phyloP scores from a whole-genome alignment of 1,140 invertebrate species.

The Holcopasites calliopsidis region DNA sequence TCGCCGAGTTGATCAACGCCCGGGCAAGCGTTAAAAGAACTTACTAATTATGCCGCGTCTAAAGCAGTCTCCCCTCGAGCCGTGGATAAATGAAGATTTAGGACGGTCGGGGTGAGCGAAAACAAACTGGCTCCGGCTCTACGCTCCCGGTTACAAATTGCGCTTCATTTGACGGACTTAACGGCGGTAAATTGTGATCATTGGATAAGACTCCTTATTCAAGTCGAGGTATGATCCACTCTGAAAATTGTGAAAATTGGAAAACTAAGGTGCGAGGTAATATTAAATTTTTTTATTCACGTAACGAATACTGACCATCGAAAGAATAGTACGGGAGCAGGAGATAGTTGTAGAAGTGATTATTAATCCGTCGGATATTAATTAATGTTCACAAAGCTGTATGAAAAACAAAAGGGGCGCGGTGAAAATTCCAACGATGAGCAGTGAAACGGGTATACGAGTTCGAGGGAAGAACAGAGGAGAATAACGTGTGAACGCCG shows the following conservation, averaged over 20 bases:
- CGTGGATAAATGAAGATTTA: conserved; percentile 36
- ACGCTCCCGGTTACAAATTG: neutral
- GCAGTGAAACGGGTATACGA: neutral
- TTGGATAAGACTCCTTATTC: neutral
- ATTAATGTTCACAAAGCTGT: too few relatives aligned
- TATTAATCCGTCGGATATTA: too few relatives aligned
- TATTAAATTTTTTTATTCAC: too few relatives aligned
- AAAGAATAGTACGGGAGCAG: too few relatives aligned
- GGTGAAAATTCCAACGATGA: neutral
- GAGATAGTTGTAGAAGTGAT: too few relatives aligned
- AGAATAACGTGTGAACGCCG: neutral
- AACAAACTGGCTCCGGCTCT: conserved; percentile 7
- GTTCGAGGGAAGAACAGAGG: neutral
- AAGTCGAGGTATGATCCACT: neutral
- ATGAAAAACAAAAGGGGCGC: too few relatives aligned
- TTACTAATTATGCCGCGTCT: conserved; percentile 37
- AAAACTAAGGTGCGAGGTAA: too few relatives aligned
- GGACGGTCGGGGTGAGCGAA: neutral
- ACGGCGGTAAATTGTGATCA: neutral
- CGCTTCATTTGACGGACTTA: neutral
- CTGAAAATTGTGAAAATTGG: too few relatives aligned
- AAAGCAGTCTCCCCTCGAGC: conserved; percentile 5
- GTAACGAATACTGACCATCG: too few relatives aligned
- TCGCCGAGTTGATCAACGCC: conserved; percentile 25
- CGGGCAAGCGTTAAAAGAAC: conserved; percentile 22